Evolutionary conservation across 2,888 invertebrate species (phyloP), one percentile per base, ranked within the genome.

Genomic region (Caradrina kadenii): DNA sequence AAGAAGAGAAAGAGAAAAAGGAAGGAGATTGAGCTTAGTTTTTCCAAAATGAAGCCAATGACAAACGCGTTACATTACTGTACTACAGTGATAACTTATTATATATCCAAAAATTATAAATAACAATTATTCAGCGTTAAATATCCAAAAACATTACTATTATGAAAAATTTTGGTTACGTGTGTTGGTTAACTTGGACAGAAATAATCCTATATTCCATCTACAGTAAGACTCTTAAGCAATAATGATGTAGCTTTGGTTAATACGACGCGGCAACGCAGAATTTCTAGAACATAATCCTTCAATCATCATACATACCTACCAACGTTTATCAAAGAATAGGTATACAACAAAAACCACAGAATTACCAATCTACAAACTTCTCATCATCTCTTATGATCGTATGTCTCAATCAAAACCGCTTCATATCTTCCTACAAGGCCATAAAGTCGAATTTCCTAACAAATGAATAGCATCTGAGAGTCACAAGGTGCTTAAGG

Each of bases 401-500:
- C 11, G 22, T 35, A 49, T 19, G 39, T 45, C 22, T 50, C 15
- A 55, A 52, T 60, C 42, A 58, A 11, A 19, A 31, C 15, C 19
- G 10, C n/a, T 42, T n/a, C 2, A 62, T 61, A 50, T 22, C 35
- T 19, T 42, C 39, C 22, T 19, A 42, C 6, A 11, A 10, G 26
- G 26, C 39, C 45, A n/a, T n/a, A 8, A 35, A 64, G 26, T 21
- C 17, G 15, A 26, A 52, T 22, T 21, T 39, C 1, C 6, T 8
- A 58, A 48, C 42, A 50, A 39, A 68, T 61, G 48, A 65, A 60
- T 61, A 52, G 13, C 58, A 26, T 39, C 49, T 48, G 21, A 31
- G 50, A 52, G 17, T 45, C 21, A 48, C 19, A 52, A 48, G 21
- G 11, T 56, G 21, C 35, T 69, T 50, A 26, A 31, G n/a, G 31